Percentiles rank a stretch among this genome's conserved stretches.
Evolutionary conservation across 2,113 vertebrate species (phyloP).

Genomic region (Heteronetta atricapilla): DNA sequence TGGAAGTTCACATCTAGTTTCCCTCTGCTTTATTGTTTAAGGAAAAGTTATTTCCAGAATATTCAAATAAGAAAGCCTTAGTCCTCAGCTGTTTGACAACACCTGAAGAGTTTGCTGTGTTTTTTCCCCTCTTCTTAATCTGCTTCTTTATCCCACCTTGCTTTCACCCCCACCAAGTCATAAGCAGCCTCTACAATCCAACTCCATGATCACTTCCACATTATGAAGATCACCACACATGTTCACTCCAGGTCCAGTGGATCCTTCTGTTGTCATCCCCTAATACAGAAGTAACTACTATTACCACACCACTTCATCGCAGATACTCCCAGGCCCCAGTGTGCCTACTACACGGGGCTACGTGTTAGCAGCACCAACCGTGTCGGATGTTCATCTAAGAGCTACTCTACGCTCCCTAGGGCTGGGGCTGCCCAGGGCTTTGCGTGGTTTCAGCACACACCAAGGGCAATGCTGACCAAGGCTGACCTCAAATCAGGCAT

Average conservation of each 20-base stretch:
- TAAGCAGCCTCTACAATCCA: not conserved
- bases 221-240: accelerated
- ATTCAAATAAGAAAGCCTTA: not conserved
- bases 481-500: not conserved
- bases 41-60: not conserved
- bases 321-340: not conserved
- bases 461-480: not conserved
- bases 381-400: not conserved
- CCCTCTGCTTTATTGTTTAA: not conserved
- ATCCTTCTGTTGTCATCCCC: not conserved
- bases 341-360: not conserved
- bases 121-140: not conserved
- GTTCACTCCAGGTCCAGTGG: not conserved
- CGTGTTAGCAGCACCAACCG: not conserved
- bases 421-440: not conserved
- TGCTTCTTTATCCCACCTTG: not conserved
- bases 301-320: not conserved
- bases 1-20: not conserved
- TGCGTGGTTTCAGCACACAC: not conserved
- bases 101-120: not conserved
- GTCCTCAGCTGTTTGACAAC: not conserved
- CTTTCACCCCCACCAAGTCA: not conserved
- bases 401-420: not conserved
- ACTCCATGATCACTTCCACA: not conserved
- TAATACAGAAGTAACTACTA: not conserved